Conservation (phyloP, 2,888 invertebrate species). For the Caenorhabditis sp. region DNA sequence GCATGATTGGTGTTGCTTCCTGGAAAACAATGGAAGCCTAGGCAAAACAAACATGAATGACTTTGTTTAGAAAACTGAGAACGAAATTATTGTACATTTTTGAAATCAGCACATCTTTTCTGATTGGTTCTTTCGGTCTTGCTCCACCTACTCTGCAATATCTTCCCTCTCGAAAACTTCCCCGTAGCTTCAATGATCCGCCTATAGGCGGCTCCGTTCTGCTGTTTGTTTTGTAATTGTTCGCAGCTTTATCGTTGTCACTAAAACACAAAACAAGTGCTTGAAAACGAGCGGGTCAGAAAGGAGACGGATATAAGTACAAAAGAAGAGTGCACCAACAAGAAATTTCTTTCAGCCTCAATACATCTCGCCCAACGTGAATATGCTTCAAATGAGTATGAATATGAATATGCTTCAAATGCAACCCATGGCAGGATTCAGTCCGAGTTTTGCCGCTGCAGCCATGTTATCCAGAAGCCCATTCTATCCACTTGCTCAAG, state of each 20-base stretch:
- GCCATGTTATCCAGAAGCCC: constrained; percentile 65
- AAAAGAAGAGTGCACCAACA: neutral
- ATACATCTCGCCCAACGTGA: constrained; percentile 60
- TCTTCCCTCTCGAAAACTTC: neutral
- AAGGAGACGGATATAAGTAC: constrained; percentile 11
- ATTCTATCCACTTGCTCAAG: constrained; percentile 61
- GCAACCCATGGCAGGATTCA: constrained; percentile 19
- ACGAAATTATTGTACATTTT: too few relatives aligned
- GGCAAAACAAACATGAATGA: constrained; percentile 25
- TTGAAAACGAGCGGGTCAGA: constrained; percentile 16
- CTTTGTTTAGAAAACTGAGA: neutral
- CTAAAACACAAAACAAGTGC: constrained; percentile 31
- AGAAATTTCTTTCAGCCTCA: constrained; percentile 18
- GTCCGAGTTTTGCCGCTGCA: neutral
- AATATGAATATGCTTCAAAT: constrained; percentile 42
- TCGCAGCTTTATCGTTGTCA: constrained; percentile 13
- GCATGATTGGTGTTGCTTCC: constrained; percentile 48
- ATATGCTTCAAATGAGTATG: neutral
- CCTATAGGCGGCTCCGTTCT: constrained; percentile 30
- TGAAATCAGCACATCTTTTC: too few relatives aligned
- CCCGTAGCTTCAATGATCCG: neutral
- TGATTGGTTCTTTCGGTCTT: neutral
- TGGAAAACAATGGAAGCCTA: constrained; percentile 4
- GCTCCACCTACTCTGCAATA: constrained; percentile 17
- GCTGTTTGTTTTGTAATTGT: constrained; percentile 40